phyloP scores from a whole-genome alignment of 1,140 invertebrate genomes.

The Centruroides vittatus region DNA sequence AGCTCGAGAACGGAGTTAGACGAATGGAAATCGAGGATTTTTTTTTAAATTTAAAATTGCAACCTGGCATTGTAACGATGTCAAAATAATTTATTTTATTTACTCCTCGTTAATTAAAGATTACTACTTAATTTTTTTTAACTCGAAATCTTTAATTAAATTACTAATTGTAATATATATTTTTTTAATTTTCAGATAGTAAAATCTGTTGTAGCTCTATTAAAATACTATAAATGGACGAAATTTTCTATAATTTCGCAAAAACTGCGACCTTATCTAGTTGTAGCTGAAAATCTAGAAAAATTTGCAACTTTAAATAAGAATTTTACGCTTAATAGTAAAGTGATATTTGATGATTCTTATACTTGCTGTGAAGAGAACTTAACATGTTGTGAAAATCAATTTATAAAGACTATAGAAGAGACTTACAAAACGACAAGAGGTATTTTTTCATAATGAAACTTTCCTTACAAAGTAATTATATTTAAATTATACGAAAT shows the following conservation, averaged over 20 bases:
- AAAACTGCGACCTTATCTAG: conserved; percentile 44
- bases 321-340: conserved; percentile 59
- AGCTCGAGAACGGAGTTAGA: too few species aligned
- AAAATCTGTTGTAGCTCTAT: conserved; percentile 76
- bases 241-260: conserved; percentile 86
- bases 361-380: conserved; percentile 58
- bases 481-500: too few species aligned
- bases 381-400: conserved; percentile 52
- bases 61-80: too few species aligned
- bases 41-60: too few species aligned
- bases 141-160: too few species aligned
- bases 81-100: too few species aligned
- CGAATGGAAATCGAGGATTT: too few species aligned
- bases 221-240: conserved; percentile 81
- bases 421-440: conserved; percentile 75
- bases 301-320: conserved; percentile 12
- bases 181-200: conserved; percentile 49
- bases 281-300: conserved; percentile 41
- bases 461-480: too few species aligned
- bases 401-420: conserved; percentile 69
- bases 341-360: conserved; percentile 40
- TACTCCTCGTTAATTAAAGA: too few species aligned
- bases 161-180: too few species aligned
- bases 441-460: conserved; percentile 23
- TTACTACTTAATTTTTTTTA: too few species aligned